Evolutionary conservation across 2,797 vertebrate species (phyloP).

Genomic region (Rhabdophis nuchalis): DNA sequence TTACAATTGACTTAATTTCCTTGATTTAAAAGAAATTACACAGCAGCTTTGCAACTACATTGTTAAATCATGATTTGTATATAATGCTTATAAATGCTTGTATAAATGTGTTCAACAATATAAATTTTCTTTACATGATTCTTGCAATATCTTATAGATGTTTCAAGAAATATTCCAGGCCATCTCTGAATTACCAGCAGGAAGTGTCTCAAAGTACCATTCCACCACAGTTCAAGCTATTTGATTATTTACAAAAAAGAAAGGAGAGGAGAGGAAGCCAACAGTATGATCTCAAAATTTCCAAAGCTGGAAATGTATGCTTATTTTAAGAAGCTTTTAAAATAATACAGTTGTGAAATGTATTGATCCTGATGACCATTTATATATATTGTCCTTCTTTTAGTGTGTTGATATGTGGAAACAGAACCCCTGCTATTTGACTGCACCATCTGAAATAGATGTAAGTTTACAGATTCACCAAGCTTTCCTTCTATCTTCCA

Average conservation of each 20-base stretch:
- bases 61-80: neutral
- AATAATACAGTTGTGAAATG: neutral
- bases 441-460: slow-evolving; percentile 90
- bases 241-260: slow-evolving; percentile 93
- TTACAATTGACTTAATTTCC: neutral
- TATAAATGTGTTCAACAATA: neutral
- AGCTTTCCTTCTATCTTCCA: neutral
- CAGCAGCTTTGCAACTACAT: neutral
- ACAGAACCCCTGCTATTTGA: slow-evolving; percentile 87
- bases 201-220: slow-evolving; percentile 86
- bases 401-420: slow-evolving; percentile 99
- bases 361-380: neutral
- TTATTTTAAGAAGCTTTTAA: neutral
- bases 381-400: neutral
- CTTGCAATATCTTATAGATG: slow-evolving; percentile 72
- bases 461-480: slow-evolving; percentile 75
- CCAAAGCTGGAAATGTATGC: slow-evolving; percentile 94
- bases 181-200: slow-evolving; percentile 91
- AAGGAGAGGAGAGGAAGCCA: slow-evolving; percentile 90
- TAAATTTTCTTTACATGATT: slow-evolving; percentile 1
- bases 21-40: neutral
- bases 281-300: slow-evolving; percentile 95
- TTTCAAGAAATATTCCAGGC: slow-evolving; percentile 91
- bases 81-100: neutral
- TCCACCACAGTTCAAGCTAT: slow-evolving; percentile 88